phyloP scores from a whole-genome alignment of 2,888 invertebrate genomes.

The Danaus chrysippus region DNA sequence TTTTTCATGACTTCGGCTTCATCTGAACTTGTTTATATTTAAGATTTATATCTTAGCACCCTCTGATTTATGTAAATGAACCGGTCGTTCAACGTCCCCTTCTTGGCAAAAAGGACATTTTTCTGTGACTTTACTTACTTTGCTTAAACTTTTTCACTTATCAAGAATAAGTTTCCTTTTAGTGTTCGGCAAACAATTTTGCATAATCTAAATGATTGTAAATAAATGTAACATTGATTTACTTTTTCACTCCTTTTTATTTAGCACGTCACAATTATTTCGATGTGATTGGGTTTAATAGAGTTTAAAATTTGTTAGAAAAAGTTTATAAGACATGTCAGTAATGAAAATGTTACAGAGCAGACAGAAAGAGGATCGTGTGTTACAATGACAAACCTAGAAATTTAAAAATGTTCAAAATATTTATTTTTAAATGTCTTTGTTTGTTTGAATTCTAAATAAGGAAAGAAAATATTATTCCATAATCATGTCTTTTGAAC shows the following conservation, averaged over 20 bases:
- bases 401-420: no score
- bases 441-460: neutral
- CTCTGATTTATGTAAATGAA: conserved; percentile 36
- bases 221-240: no score
- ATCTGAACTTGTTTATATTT: conserved; percentile 32
- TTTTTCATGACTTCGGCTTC: conserved; percentile 16
- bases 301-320: no score
- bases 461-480: neutral
- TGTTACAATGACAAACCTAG: no score
- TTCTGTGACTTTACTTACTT: conserved; percentile 5
- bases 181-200: neutral
- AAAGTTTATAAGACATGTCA: no score
- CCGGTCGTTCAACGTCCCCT: conserved; percentile 23
- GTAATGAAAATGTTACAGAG: no score
- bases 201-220: neutral
- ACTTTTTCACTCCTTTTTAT: no score
- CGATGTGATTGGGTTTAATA: no score
- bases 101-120: conserved; percentile 3
- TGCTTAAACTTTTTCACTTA: neutral
- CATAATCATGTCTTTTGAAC: neutral
- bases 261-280: no score
- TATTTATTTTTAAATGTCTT: no score
- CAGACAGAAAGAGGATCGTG: no score
- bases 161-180: neutral
- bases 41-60: conserved; percentile 30